Evolutionary conservation across 1,140 invertebrate species (phyloP), one percentile per base, ranked within the genome.

Genomic region (Diachasmimorpha longicaudata): DNA sequence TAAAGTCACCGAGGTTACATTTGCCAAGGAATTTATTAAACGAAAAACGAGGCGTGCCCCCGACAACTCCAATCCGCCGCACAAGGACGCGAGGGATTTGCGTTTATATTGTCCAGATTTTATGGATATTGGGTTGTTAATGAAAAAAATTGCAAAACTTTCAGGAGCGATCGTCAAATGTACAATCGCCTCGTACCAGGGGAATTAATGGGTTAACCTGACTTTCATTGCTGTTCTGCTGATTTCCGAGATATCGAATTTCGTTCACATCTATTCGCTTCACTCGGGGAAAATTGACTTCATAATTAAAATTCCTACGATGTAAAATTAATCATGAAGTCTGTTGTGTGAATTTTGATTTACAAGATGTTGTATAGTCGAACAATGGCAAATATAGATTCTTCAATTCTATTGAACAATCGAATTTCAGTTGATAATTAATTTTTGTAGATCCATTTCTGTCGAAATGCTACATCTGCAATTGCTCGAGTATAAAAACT

Each of bases 401-500:
- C 11, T 42, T 42, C 39, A 42, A 11, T 42, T 42, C 19, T 52
- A 23, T 52, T 52, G 44, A 23, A 70, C 36, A 55, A 31, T 19
- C 68, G 72, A 58, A 14, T 66, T 63, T 44, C 9, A n/a, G n/a
- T n/a, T n/a, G n/a, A n/a, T n/a, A 71, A 31, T 31, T 3, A 31
- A 31, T 31, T 31, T 2, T 31, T 31, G 2, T 31, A 31, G 31
- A 3, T 31, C 6, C 71, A 42, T 1, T 13, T 42, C 11, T 55
- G 36, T 69, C 37, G 13, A 66, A 52, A 46, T 52, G 11, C 55
- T 14, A 58, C 16, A 67, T 46, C 39, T 70, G 80, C 81, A 39
- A 77, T 83, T 83, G 82, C 81, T 85, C 82, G 77, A 83, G 68
- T 81, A 85, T 82, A 68, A 80, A 83, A 84, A 80, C 75, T 68